A percentile compares a stretch with the other conserved stretches of the same genome.
phyloP scores from a whole-genome alignment of 37 sponge, comb jelly and placozoan genomes.

The Cladorhizidae sp. region DNA sequence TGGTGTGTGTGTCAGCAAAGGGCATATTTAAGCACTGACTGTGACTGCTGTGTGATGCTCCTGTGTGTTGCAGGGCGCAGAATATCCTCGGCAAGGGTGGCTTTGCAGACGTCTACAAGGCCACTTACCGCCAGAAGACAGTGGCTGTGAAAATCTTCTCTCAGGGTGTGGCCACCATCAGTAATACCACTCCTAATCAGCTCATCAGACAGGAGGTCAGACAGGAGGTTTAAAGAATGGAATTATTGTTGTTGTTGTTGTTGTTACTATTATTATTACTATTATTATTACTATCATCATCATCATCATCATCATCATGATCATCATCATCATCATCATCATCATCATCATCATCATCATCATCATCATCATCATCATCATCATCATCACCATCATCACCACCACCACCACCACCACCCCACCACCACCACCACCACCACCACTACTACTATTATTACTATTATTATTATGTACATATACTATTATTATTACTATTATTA shows the following conservation, averaged over 20 bases:
- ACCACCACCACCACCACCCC: too few species aligned
- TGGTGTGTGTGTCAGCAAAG: too few species aligned
- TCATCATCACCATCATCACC: too few species aligned
- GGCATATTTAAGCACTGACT: background rate
- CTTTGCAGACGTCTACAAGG: constrained; percentile 77
- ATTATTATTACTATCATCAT: background rate
- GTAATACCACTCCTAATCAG: constrained; percentile 59
- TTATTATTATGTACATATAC: too few species aligned
- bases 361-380: too few species aligned
- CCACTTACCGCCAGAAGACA: constrained; percentile 8
- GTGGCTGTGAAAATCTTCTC: constrained; percentile 76
- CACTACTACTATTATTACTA: too few species aligned
- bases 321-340: too few species aligned
- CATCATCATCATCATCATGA: too few species aligned
- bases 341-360: too few species aligned
- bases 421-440: too few species aligned
- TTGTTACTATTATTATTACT: background rate
- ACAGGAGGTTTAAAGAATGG: background rate
- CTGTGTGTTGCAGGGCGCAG: constrained; percentile 25
- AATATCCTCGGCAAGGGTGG: constrained; percentile 74
- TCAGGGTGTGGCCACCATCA: constrained; percentile 44
- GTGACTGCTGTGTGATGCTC: background rate
- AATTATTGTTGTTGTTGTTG: constrained; percentile 2
- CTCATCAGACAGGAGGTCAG: constrained; percentile 69
- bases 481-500: too few species aligned